Base-by-base conservation (phyloP, 2,888 invertebrate species). In the Julus scanicus region DNA sequence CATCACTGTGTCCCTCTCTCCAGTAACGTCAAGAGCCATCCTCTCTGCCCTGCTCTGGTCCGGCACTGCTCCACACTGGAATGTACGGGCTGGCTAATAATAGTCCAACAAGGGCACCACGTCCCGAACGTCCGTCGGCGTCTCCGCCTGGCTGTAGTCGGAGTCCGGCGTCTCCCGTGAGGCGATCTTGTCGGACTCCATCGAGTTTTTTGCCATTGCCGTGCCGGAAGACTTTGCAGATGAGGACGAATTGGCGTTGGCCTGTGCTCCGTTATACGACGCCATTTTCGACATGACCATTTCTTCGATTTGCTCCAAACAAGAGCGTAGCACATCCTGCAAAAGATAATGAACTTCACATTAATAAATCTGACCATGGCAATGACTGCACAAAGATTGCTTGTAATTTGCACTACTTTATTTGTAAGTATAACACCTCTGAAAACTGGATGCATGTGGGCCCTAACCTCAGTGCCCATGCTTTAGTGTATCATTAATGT, bases 291-390 rank as follows among this genome's bases (percentile, higher is more conserved):
- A 93, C 92, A 93, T 88, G 86, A 90, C 92, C 89, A 90, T 88
- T n/a, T 87, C 87, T 89, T 90, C 90, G 88, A 91, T 89, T 88
- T 90, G 89, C 91, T 95, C 94, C 91, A 96, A 94, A 92, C 97
- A 97, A 88, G 95, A 95, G 90, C 95, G 94, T 83, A 97, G 94
- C 91, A 95, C 96, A 90, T 96, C 97, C 97, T 97, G 93, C 0
- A 93, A 93, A 83, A n/a, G 88, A 53, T 15, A 44, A 86, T 29
- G 29, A 29, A 29, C 29, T 29, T 29, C 29, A 29, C 29, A 29
- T 29, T 29, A 29, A 29, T 29, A 29, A 29, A 29, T 29, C 29
- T 29, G 29, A 29, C 29, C 0, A 29, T 29, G 29, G 29, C 29
- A 29, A 29, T 29, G 29, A 29, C 29, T 29, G 29, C 29, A 29